Percentiles rank a stretch among this genome's conserved stretches.
Evolutionary conservation across 1,140 invertebrate species (phyloP).

Genomic region (Pseudoatta argentina): DNA sequence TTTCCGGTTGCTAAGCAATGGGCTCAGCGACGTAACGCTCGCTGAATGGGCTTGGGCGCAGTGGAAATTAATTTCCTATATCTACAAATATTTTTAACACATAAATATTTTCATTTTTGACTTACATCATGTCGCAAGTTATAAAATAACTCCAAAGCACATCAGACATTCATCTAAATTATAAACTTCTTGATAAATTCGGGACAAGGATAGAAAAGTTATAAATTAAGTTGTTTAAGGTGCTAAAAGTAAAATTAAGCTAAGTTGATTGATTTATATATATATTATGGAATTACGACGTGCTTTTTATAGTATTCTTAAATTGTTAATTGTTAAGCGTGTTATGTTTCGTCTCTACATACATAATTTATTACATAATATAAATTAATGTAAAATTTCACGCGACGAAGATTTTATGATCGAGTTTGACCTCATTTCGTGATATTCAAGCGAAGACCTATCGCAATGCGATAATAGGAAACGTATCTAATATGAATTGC

Average conservation of each 20-base stretch:
- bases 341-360: neutral
- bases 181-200: neutral
- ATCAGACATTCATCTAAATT: neutral
- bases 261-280: too few relatives aligned
- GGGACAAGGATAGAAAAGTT: neutral
- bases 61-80: neutral
- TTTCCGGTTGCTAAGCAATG: constrained; percentile 76
- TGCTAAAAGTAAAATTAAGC: neutral
- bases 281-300: neutral
- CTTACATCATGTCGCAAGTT: too few relatives aligned
- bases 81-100: neutral
- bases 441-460: neutral
- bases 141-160: neutral
- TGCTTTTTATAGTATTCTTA: neutral
- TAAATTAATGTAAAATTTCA: neutral
- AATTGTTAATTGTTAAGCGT: neutral
- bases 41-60: neutral
- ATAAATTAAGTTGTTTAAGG: neutral
- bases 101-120: neutral
- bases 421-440: neutral
- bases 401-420: neutral
- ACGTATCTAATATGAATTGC: neutral
- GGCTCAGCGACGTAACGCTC: constrained; percentile 41
- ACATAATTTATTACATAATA: neutral
- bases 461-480: constrained; percentile 10